These are phyloP conservation scores for Yponomeuta sedellus DNA, from an alignment of 2,888 invertebrate genomes.

Conservation along the genomic window DNA sequence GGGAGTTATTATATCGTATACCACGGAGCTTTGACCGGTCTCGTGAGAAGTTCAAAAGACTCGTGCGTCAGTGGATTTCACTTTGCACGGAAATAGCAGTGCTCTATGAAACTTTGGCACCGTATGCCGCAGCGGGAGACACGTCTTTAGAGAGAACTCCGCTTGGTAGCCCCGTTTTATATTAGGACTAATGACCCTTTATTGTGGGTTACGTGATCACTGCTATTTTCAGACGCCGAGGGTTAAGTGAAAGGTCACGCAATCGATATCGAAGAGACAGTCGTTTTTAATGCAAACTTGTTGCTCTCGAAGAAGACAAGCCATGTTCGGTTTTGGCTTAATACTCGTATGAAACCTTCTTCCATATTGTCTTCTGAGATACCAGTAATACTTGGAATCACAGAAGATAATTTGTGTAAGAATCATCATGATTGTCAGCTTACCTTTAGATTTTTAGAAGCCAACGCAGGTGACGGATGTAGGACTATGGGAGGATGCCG, in stretches of 20 bases:
- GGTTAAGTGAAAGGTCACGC: not conserved
- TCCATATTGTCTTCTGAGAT: too few species aligned
- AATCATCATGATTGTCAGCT: not conserved
- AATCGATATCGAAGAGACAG: not conserved
- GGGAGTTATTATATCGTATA: constrained; percentile 1
- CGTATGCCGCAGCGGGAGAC: constrained; percentile 56
- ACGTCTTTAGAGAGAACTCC: constrained; percentile 16
- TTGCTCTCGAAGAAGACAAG: too few species aligned
- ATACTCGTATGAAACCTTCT: too few species aligned
- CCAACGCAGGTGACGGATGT: constrained; percentile 9
- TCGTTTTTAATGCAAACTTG: too few species aligned
- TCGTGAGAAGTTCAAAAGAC: constrained; percentile 8
- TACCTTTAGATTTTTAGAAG: constrained; percentile 21
- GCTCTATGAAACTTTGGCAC: constrained; percentile 56
- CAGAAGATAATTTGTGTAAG: too few species aligned
- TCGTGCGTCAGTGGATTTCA: constrained; percentile 41
- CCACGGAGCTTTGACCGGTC: constrained; percentile 46
- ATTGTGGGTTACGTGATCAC: not conserved
- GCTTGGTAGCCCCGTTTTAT: constrained; percentile 26
- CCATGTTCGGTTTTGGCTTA: too few species aligned
- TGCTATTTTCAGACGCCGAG: constrained; percentile 16
- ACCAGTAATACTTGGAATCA: too few species aligned
- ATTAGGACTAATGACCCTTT: not conserved
- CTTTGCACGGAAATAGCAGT: constrained; percentile 49
- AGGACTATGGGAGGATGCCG: constrained; percentile 24